These are phyloP conservation scores for Brenthis hecate DNA, from an alignment of 2,888 invertebrate species.

Conservation along the genomic window DNA sequence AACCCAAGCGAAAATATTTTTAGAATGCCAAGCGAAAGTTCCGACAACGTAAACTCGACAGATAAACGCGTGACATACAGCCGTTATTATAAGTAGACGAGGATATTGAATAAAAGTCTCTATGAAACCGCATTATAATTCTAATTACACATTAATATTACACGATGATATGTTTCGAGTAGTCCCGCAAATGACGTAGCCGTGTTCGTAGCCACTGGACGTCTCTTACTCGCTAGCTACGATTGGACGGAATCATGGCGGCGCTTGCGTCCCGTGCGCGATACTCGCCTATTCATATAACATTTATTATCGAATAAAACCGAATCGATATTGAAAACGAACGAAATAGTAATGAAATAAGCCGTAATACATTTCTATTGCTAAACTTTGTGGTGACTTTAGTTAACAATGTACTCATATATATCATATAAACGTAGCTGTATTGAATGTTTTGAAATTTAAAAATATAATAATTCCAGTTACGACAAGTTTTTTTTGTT, in stretches of 20 bases:
- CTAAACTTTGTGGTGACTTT: slow-evolving; percentile 26
- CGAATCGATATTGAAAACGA: background rate
- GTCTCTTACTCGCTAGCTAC: slow-evolving; percentile 83
- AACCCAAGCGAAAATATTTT: slow-evolving; percentile 41
- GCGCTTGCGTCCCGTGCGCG: slow-evolving; percentile 62
- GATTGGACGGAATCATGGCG: slow-evolving; percentile 83
- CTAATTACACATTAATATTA: slow-evolving; percentile 84
- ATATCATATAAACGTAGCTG: too few relatives aligned
- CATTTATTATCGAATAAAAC: too few relatives aligned
- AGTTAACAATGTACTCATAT: background rate
- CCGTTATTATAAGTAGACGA: slow-evolving; percentile 77
- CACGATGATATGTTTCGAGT: slow-evolving; percentile 88
- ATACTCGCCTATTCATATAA: slow-evolving; percentile 35
- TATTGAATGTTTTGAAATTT: background rate
- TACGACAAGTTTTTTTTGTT: background rate
- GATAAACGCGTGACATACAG: slow-evolving; percentile 74
- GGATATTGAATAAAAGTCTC: slow-evolving; percentile 82
- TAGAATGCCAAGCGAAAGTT: slow-evolving; percentile 60
- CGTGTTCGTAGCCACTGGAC: slow-evolving; percentile 82
- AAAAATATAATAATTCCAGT: background rate
- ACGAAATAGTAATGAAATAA: background rate
- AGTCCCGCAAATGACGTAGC: slow-evolving; percentile 85
- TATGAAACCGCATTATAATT: slow-evolving; percentile 80
- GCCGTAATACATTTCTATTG: slow-evolving; percentile 9
- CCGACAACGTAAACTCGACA: slow-evolving; percentile 55